Conservation (phyloP, 2,797 vertebrate genomes). For the Centropyge bicolor region DNA sequence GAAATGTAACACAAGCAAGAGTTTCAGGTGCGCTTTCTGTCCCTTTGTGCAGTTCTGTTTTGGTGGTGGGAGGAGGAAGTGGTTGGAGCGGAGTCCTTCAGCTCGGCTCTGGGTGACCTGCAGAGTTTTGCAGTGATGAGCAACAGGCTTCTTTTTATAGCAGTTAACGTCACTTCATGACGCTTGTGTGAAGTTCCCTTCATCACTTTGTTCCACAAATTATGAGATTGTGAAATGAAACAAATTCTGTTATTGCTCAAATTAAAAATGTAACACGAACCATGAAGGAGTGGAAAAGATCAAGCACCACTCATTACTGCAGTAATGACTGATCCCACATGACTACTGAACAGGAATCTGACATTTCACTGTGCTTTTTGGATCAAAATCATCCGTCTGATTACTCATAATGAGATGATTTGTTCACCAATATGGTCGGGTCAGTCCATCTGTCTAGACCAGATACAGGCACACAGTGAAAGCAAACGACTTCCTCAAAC, state of each 20-base stretch:
- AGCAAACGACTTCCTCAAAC: conserved; percentile 5
- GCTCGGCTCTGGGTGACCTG: conserved; percentile 4
- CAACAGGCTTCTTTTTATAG: conserved; percentile 21
- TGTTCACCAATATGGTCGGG: background rate
- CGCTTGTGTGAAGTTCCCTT: conserved; percentile 34
- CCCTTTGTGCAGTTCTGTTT: conserved; percentile 33
- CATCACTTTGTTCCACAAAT: background rate
- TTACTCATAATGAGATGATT: background rate
- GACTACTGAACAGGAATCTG: background rate
- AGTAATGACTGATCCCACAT: background rate
- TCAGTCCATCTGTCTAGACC: too few relatives aligned
- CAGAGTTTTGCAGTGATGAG: conserved; percentile 1
- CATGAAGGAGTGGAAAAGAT: conserved; percentile 12
- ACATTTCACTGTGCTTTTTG: background rate
- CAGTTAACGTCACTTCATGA: background rate
- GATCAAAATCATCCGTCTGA: background rate
- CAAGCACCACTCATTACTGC: background rate
- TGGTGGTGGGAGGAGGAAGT: conserved; percentile 28
- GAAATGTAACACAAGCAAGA: conserved; percentile 40
- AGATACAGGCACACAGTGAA: background rate
- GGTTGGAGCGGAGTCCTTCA: conserved; percentile 12
- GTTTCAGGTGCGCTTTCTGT: conserved; percentile 60
- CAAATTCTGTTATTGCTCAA: conserved; percentile 11
- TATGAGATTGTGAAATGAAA: conserved; percentile 28
- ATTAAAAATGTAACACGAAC: background rate